Conservation (phyloP, 1,140 invertebrate genomes). For the Phocides pigmalion region DNA sequence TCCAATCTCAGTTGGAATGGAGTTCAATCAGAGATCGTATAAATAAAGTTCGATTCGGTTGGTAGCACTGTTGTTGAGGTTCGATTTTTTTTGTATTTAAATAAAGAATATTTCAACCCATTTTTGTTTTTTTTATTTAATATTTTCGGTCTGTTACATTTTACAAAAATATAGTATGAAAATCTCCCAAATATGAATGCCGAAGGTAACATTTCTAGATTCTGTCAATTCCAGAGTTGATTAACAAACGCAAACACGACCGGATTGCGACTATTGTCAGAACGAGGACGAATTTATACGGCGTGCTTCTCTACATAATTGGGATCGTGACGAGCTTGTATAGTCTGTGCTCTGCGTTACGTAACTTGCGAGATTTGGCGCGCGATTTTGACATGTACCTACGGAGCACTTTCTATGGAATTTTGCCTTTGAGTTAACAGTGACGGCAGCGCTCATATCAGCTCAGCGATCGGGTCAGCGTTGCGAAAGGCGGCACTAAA, state of each 20-base stretch:
- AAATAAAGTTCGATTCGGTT: too few species aligned
- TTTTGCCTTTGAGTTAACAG: background rate
- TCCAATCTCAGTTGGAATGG: too few species aligned
- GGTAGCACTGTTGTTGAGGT: too few species aligned
- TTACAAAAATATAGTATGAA: too few species aligned
- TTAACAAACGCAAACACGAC: slow-evolving; percentile 22
- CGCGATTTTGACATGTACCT: background rate
- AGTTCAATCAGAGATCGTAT: too few species aligned
- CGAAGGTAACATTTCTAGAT: slow-evolving; percentile 7
- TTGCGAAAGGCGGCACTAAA: too few species aligned
- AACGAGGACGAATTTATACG: slow-evolving; percentile 23
- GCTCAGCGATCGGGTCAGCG: too few species aligned
- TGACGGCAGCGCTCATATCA: too few species aligned
- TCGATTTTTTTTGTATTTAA: too few species aligned
- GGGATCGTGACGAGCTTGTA: slow-evolving; percentile 9
- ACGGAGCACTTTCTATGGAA: background rate
- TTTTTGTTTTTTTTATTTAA: too few species aligned
- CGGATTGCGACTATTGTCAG: slow-evolving; percentile 11
- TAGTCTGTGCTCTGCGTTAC: slow-evolving; percentile 14
- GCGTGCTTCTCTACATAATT: slow-evolving; percentile 24
- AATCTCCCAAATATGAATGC: background rate
- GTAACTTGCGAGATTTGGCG: slow-evolving; percentile 1
- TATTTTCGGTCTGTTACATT: too few species aligned
- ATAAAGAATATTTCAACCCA: too few species aligned
- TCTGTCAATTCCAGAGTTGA: slow-evolving; percentile 15